Conservation (phyloP, 2,888 invertebrate species). For the Rhaphigaster nebulosa region DNA sequence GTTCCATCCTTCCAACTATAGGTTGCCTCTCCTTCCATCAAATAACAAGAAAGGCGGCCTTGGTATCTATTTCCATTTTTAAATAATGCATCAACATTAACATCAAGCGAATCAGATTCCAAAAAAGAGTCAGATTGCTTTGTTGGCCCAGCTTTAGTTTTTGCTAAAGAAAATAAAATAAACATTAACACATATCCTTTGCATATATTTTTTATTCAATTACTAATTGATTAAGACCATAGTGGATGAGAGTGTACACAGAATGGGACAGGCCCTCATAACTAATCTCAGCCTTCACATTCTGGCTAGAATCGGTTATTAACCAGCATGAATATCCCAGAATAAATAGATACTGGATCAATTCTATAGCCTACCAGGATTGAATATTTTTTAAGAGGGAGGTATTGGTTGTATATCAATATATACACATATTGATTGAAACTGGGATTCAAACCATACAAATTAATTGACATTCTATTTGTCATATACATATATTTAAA, state of each 20-base stretch:
- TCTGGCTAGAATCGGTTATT: background rate
- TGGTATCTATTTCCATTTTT: constrained; percentile 55
- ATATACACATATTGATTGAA: no score
- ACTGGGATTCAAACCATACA: no score
- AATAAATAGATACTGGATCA: background rate
- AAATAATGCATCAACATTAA: constrained; percentile 29
- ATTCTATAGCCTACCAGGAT: background rate
- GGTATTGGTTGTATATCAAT: no score
- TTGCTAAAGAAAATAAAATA: background rate
- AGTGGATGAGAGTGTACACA: background rate
- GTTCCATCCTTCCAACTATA: constrained; percentile 62
- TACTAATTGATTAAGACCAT: background rate
- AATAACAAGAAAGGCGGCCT: constrained; percentile 61
- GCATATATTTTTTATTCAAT: background rate
- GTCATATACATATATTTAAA: no score
- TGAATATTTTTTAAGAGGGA: no score
- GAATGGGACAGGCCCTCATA: background rate
- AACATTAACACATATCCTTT: background rate
- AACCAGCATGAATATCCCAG: background rate
- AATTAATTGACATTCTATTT: no score
- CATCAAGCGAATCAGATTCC: constrained; percentile 26
- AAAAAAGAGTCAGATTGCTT: background rate
- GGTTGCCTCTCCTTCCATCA: constrained; percentile 62
- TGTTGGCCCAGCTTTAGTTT: background rate
- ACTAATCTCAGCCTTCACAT: background rate